Evolutionary conservation across 2,797 vertebrate species (phyloP), one percentile per base, ranked within the genome.

Genomic region (Coranthus polyacanthus): DNA sequence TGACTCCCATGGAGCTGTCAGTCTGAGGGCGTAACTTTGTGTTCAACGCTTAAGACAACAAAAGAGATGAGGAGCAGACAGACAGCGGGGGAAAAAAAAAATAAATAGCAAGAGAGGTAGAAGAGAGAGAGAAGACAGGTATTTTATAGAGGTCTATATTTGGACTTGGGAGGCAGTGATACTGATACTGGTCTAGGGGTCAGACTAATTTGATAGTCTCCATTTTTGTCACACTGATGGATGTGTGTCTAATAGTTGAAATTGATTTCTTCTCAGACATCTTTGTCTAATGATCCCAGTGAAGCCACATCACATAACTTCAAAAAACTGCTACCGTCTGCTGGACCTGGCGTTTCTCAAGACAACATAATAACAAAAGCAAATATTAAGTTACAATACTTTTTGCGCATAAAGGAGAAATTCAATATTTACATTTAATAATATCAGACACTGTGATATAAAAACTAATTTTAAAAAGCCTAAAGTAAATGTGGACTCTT

Each of bases 1-100:
- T 36, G 39, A 59, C 38, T 57, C 39, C 32, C 13, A 16, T 18
- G 16, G 32, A 51, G 47, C n/a, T n/a, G 17, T 11, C 36, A 47
- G 20, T 39, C 12, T 5, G 12, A 54, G 32, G n/a, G 16, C 1
- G n/a, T 12, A 10, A 10, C 26, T 36, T 15, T 39, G 2, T 34
- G 32, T 60, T 36, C 4, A 22, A 24, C 26, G 11, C n/a, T 34
- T 15, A 10, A 41, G 43, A 20, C 22, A 17, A 20, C 13, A 63
- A 37, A 42, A 46, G 5, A 36, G 26, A 1, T 29, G 26, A 46
- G 7, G 20, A n/a, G 29, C 12, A 7, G 12, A 18, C 16, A 11
- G 9, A 9, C 1, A 52, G 10, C 15, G 39, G n/a, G n/a, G n/a
- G n/a, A n/a, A n/a, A n/a, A n/a, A 53, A 41, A 53, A 17, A 16